Evolutionary conservation across 2,888 invertebrate genomes (phyloP), one percentile per base, ranked within the genome.

Genomic region (Cyclophora albipunctata): DNA sequence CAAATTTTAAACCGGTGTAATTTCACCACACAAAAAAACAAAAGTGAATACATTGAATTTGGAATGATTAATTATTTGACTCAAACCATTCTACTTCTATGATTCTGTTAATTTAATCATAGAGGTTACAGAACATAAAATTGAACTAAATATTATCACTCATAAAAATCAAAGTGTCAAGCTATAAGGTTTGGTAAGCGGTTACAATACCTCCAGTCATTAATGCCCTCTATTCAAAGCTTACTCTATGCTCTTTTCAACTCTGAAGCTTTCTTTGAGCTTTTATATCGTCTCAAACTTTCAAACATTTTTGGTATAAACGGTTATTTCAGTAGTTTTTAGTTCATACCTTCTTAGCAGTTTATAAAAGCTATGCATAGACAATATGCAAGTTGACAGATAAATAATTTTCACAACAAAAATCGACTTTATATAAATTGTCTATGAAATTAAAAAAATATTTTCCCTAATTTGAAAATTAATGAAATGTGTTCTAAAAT

Each of bases 151-250:
- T n/a, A 20, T 20, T 20, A 20, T 20, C 20, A 20, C 20, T 20
- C 20, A 20, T 62, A 55, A 62, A 58, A 60, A 50, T 45, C 53
- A 51, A 55, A 54, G 51, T 57, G 52, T 48, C 37, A 37, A 37
- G 37, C 37, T 4, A 53, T 53, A 48, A 60, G 47, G 59, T 52
- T 59, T 61, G 67, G 63, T 66, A 66, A 66, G 66, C 68, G 65
- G 62, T 59, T 59, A 63, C 64, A 54, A 57, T 58, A 73, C 79
- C 80, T 76, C 81, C 84, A 81, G 84, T 84, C 81, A 80, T 77
- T 75, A 75, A 75, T 70, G 69, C 71, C 62, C 61, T 59, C 66
- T 60, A 61, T 58, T 69, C 72, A 75, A 75, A 73, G 81, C 83
- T 84, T 83, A 64, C 75, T 71, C 71, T 73, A 56, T 71, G 66